Conservation (phyloP, 1,140 invertebrate genomes). For the Ruditapes philippinarum region DNA sequence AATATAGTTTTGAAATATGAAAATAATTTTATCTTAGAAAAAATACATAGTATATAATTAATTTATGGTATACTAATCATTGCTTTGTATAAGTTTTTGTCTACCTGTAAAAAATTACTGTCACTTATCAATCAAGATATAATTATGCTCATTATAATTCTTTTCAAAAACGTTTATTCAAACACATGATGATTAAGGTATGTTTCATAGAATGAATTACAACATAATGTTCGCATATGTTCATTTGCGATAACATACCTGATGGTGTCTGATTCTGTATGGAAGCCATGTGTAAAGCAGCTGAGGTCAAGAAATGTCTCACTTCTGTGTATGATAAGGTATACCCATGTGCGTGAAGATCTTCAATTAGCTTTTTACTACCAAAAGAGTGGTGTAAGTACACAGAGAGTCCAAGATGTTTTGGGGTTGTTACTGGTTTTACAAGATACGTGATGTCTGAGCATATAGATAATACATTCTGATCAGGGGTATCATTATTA, state of each 20-base stretch:
- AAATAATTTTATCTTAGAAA: too few species aligned
- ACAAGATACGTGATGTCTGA: neutral
- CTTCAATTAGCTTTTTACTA: conserved; percentile 35
- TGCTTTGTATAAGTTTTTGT: too few species aligned
- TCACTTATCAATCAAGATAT: too few species aligned
- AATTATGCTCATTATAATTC: too few species aligned
- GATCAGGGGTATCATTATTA: neutral
- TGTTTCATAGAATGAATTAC: too few species aligned
- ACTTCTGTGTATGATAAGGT: conserved; percentile 38
- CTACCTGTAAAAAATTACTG: too few species aligned
- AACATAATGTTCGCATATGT: too few species aligned
- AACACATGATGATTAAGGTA: too few species aligned
- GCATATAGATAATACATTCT: neutral
- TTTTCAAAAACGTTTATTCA: too few species aligned
- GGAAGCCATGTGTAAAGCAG: neutral
- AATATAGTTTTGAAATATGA: too few species aligned
- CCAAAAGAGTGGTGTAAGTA: neutral
- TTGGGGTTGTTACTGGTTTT: neutral
- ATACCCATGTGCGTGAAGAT: neutral
- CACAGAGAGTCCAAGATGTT: conserved; percentile 2
- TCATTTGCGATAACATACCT: neutral
- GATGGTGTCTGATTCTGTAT: neutral
- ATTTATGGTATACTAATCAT: too few species aligned
- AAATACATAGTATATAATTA: too few species aligned
- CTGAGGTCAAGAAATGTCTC: conserved; percentile 32